phyloP scores from a whole-genome alignment of 2,888 invertebrate genomes.

The Eremobia ochroleuca region DNA sequence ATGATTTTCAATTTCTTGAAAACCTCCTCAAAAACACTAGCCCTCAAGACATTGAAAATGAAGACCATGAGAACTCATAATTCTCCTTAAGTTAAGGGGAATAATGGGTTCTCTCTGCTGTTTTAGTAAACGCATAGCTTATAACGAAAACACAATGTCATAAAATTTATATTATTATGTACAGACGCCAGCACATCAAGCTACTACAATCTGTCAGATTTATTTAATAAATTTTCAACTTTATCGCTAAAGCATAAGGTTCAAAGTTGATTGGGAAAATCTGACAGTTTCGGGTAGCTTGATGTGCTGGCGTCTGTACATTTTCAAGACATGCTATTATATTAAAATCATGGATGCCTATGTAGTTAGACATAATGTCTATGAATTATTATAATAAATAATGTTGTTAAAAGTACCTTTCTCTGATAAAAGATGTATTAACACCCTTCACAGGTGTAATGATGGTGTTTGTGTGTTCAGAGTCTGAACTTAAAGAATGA shows the following conservation, averaged over 20 bases:
- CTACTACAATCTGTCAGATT: too few relatives aligned
- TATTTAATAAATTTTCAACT: too few relatives aligned
- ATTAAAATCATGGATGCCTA: background rate
- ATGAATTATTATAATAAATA: background rate
- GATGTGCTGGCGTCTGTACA: too few relatives aligned
- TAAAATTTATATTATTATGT: background rate
- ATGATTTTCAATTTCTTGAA: background rate
- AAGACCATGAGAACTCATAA: background rate
- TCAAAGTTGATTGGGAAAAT: too few relatives aligned
- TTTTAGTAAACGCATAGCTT: background rate
- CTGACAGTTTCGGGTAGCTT: too few relatives aligned
- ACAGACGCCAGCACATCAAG: too few relatives aligned
- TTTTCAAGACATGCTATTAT: slow-evolving; percentile 10
- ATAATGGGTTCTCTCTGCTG: background rate
- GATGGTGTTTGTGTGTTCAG: slow-evolving; percentile 92
- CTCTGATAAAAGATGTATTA: slow-evolving; percentile 88
- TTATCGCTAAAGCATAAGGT: too few relatives aligned
- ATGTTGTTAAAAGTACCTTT: slow-evolving; percentile 87
- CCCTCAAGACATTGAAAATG: background rate
- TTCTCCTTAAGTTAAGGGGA: background rate
- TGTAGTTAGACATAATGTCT: background rate
- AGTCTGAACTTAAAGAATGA: slow-evolving; percentile 94
- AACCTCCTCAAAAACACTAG: background rate
- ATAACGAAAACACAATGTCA: background rate
- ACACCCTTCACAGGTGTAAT: slow-evolving; percentile 91